These are phyloP conservation scores for Pheosia gnoma DNA, from an alignment of 2,888 invertebrate species.

Conservation along the genomic window DNA sequence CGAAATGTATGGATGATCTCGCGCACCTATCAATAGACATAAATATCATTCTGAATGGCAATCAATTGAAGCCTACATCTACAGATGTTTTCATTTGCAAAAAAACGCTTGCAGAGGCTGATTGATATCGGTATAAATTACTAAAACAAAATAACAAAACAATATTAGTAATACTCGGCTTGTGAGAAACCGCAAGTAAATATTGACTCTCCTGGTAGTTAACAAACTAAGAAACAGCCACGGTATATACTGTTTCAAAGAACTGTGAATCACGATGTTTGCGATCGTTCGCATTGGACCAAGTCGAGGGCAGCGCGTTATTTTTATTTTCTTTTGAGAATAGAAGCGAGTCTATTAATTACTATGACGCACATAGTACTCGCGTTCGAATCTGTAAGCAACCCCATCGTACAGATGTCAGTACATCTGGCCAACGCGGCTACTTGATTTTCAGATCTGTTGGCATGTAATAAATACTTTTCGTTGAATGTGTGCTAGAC, in stretches of 20 bases:
- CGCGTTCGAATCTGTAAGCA: constrained; percentile 48
- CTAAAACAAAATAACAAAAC: constrained; percentile 5
- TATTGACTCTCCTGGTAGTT: constrained; percentile 54
- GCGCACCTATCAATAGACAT: constrained; percentile 3
- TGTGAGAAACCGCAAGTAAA: constrained; percentile 55
- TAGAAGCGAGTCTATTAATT: constrained; percentile 78
- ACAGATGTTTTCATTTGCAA: constrained; percentile 3
- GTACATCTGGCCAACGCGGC: constrained; percentile 61
- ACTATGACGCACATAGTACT: constrained; percentile 73
- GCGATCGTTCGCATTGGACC: constrained; percentile 54
- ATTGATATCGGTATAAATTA: constrained; percentile 13
- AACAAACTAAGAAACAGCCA: constrained; percentile 57
- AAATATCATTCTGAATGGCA: constrained; percentile 2
- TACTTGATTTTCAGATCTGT: constrained; percentile 34
- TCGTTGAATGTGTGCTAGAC: constrained; percentile 18
- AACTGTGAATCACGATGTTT: constrained; percentile 75
- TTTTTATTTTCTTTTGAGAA: constrained; percentile 81
- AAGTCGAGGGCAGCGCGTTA: constrained; percentile 62
- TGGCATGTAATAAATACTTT: constrained; percentile 36
- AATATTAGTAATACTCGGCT: constrained; percentile 25
- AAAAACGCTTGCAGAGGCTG: constrained; percentile 4
- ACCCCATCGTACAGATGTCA: constrained; percentile 49
- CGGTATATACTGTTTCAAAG: constrained; percentile 65
- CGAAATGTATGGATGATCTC: neutral
- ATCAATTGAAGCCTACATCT: constrained; percentile 5